phyloP scores from a whole-genome alignment of 2,888 invertebrate genomes.

The Fissipunctia ypsillon region DNA sequence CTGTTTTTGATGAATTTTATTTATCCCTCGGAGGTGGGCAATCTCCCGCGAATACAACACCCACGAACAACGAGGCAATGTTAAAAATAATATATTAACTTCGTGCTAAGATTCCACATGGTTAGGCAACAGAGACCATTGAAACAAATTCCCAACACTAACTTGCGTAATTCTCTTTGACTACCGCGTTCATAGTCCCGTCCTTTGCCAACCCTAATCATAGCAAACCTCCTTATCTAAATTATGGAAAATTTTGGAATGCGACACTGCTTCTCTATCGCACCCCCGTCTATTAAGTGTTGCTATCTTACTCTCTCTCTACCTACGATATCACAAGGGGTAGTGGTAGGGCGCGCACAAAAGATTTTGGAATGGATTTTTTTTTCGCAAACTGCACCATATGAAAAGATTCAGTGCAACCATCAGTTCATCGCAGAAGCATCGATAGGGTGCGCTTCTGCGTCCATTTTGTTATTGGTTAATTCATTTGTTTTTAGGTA shows the following conservation, averaged over 20 bases:
- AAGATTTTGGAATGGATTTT: conserved; percentile 88
- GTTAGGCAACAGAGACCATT: conserved; percentile 6
- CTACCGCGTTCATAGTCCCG: conserved; percentile 39
- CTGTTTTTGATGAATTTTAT: not conserved
- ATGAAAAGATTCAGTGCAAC: conserved; percentile 81
- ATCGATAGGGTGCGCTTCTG: conserved; percentile 56
- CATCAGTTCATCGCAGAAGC: conserved; percentile 69
- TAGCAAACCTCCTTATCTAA: conserved; percentile 90
- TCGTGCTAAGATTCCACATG: conserved; percentile 15
- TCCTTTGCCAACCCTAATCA: conserved; percentile 85
- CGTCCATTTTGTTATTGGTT: conserved; percentile 63
- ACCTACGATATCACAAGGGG: conserved; percentile 84
- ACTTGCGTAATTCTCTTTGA: conserved; percentile 50
- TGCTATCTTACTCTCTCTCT: conserved; percentile 79
- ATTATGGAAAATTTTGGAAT: conserved; percentile 90
- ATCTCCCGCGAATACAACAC: not conserved
- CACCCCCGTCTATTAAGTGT: conserved; percentile 70
- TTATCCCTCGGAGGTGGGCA: not conserved
- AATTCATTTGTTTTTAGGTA: conserved; percentile 54
- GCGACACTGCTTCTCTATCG: conserved; percentile 81
- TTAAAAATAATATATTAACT: conserved; percentile 3
- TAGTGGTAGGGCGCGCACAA: conserved; percentile 86
- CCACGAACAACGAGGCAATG: not conserved
- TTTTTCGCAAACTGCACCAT: conserved; percentile 88
- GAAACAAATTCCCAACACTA: conserved; percentile 36